Base-by-base conservation (phyloP, 1,140 invertebrate species). In the Nasonia giraulti region DNA sequence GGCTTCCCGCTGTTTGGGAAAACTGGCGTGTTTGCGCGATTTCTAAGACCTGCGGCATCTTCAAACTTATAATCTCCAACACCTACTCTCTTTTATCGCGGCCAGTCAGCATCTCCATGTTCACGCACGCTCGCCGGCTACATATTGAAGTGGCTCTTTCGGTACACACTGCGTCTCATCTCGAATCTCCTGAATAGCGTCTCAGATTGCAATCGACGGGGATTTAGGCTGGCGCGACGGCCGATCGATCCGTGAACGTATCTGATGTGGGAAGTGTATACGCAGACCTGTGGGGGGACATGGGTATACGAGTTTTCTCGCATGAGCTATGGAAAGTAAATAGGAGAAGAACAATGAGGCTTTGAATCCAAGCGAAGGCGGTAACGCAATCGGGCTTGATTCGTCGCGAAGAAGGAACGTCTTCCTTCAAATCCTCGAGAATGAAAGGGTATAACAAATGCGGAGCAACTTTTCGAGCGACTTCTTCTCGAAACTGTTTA, bases 131-230 rank as follows among this genome's bases (percentile, higher is more conserved):
- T 50, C 47, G 47, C 14, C 14, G 12, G 47, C 47, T 50, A 17
- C 47, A 17, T 50, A 50, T 50, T 2, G 2, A 50, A 50, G 47
- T 17, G 14, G 47, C 47, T 50, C 31, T 11, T 66, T 79, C 23
- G 10, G 77, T 71, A 80, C 40, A 33, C 66, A 33, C 8, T 2
- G 11, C 78, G 23, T 31, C 27, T 37, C 31, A 79, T 20, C 77
- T 79, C 31, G 17, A 23, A 8, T 71, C 62, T 44, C 40, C 33
- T 80, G 78, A 80, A 71, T 71, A 71, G 47, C 47, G 12, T 2
- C 8, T 50, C 78, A 74, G 40, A 73, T 81, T 73, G 80, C 62
- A 5, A 81, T 81, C 68, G 44, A 73, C 47, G 47, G 69, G 80
- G 80, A 81, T 81, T 81, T 73, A 55, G 78, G 33, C 3, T 55